Evolutionary conservation across 2,113 vertebrate genomes (phyloP).

Genomic region (Syngnathus scovelli): DNA sequence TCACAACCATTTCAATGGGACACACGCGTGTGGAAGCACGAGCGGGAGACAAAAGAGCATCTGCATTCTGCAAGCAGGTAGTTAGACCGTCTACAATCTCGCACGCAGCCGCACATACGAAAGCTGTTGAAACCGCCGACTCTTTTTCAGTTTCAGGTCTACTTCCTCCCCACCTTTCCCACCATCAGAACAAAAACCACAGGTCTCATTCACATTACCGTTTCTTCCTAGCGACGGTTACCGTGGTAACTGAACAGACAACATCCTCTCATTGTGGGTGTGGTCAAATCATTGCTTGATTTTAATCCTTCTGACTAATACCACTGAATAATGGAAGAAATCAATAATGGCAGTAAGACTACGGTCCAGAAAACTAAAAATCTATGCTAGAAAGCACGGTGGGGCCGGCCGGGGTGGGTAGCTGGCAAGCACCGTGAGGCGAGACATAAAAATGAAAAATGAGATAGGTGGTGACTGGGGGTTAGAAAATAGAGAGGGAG

Average conservation of each 20-base stretch:
- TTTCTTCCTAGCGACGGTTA: constrained; percentile 37
- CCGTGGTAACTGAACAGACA: constrained; percentile 53
- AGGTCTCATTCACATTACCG: constrained; percentile 16
- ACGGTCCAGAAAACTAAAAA: constrained; percentile 26
- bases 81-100: constrained; percentile 6
- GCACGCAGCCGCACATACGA: constrained; percentile 6
- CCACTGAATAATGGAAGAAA: constrained; percentile 42
- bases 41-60: constrained; percentile 1
- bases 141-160: constrained; percentile 23
- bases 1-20: constrained; percentile 51
- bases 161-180: constrained; percentile 28
- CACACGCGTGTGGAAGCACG: constrained; percentile 18
- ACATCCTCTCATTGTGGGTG: constrained; percentile 15
- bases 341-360: constrained; percentile 34
- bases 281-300: constrained; percentile 31
- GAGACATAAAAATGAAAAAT: constrained; percentile 42
- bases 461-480: constrained; percentile 10
- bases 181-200: constrained; percentile 26
- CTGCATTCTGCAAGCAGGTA: constrained; percentile 6
- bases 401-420: not conserved
- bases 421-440: constrained; percentile 28
- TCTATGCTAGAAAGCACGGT: constrained; percentile 11
- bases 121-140: constrained; percentile 27
- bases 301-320: constrained; percentile 44
- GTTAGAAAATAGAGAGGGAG: constrained; percentile 21